These are phyloP conservation scores for Antheraea mylitta DNA, from an alignment of 1,140 invertebrate species.

Conservation along the genomic window DNA sequence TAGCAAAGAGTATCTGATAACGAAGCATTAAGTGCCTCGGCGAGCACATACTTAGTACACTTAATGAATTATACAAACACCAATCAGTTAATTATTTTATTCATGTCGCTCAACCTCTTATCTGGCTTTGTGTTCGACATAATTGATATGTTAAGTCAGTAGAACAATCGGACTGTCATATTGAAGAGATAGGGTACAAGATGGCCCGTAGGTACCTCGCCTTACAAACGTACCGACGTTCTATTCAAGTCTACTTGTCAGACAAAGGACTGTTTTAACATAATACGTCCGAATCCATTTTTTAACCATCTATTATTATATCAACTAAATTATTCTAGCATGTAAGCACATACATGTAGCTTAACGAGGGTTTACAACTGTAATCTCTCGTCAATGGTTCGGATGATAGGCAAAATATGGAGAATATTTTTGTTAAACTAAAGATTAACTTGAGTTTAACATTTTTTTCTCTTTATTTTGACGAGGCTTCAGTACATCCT, in stretches of 20 bases:
- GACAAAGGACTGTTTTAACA: constrained; percentile 67
- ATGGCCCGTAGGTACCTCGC: constrained; percentile 20
- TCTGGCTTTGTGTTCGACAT: constrained; percentile 72
- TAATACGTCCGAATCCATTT: constrained; percentile 54
- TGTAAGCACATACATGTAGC: constrained; percentile 37
- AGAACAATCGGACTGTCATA: constrained; percentile 64
- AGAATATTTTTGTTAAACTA: background rate
- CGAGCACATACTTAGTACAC: constrained; percentile 37
- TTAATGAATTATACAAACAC: constrained; percentile 77
- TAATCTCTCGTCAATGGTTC: constrained; percentile 22
- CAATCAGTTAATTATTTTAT: constrained; percentile 78
- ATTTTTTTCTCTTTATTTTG: too few relatives aligned
- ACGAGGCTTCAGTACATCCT: too few relatives aligned
- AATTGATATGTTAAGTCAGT: constrained; percentile 76
- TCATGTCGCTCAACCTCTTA: constrained; percentile 71
- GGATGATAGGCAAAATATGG: background rate
- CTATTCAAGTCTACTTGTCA: constrained; percentile 29
- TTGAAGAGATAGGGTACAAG: constrained; percentile 40
- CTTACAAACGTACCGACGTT: constrained; percentile 34
- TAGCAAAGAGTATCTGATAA: constrained; percentile 51
- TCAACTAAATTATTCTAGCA: constrained; percentile 40
- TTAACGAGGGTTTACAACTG: constrained; percentile 26
- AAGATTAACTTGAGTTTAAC: background rate
- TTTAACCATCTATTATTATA: constrained; percentile 42
- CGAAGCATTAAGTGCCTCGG: constrained; percentile 59